Percentiles rank a stretch among this genome's conserved stretches.
Evolutionary conservation across 1,140 invertebrate species (phyloP).

Genomic region (Drosophila kepulauana): DNA sequence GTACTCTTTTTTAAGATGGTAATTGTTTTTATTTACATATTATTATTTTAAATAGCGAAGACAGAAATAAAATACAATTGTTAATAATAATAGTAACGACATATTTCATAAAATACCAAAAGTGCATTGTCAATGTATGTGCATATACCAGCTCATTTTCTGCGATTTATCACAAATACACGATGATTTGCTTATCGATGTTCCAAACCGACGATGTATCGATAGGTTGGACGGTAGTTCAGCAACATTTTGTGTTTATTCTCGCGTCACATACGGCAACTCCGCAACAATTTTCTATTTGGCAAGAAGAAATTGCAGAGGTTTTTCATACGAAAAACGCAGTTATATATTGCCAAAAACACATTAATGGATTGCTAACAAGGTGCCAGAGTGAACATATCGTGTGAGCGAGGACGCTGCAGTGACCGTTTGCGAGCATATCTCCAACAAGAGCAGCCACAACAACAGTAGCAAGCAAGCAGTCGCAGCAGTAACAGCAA

Average conservation of each 20-base stretch:
- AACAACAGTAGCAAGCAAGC: slow-evolving; percentile 15
- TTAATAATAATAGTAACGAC: no score
- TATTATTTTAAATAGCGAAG: no score
- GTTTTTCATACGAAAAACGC: slow-evolving; percentile 58
- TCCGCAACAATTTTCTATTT: slow-evolving; percentile 57
- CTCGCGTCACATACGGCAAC: slow-evolving; percentile 61
- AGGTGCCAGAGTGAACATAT: slow-evolving; percentile 25
- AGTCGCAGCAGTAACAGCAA: slow-evolving; percentile 26
- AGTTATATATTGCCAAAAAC: slow-evolving; percentile 42
- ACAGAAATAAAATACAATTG: no score
- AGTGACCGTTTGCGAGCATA: slow-evolving; percentile 41
- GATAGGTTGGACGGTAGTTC: slow-evolving; percentile 33
- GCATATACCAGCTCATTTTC: not conserved
- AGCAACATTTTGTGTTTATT: slow-evolving; percentile 57
- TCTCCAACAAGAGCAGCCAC: slow-evolving; percentile 20
- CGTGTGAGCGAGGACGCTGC: slow-evolving; percentile 46
- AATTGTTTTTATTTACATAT: no score
- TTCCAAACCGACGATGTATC: slow-evolving; percentile 35
- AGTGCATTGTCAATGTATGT: not conserved
- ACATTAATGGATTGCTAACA: slow-evolving; percentile 50
- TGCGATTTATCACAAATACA: not conserved
- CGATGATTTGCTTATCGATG: slow-evolving; percentile 21
- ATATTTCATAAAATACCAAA: not conserved
- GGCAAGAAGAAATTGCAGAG: slow-evolving; percentile 62
- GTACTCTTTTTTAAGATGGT: no score